A percentile compares a stretch with the other conserved stretches of the same genome.
phyloP scores from a whole-genome alignment of 2,888 invertebrate species.

The Mamestra brassicae region DNA sequence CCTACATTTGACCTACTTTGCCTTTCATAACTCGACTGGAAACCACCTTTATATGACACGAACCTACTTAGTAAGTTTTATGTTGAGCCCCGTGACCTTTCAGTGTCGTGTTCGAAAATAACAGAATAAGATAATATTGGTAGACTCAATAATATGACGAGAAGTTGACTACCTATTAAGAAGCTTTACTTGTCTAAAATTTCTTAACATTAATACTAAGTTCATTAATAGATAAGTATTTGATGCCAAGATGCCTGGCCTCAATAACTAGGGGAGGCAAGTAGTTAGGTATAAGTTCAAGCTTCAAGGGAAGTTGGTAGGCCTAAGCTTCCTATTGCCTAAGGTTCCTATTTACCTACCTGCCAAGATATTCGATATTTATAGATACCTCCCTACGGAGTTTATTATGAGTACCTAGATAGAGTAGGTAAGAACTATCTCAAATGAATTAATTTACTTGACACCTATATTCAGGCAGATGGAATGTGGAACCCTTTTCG shows the following conservation, averaged over 20 bases:
- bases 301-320: no score
- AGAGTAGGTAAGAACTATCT: no score
- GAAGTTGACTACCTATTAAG: background rate
- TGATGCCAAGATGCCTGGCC: no score
- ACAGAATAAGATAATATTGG: slow-evolving; percentile 2
- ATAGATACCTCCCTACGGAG: no score
- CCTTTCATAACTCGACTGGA: slow-evolving; percentile 45
- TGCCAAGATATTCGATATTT: no score
- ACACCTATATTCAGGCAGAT: no score
- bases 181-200: background rate
- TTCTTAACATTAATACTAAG: no score
- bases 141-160: background rate
- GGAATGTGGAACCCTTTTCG: slow-evolving; percentile 6
- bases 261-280: background rate
- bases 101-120: slow-evolving; percentile 23
- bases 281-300: background rate
- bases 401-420: no score
- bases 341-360: no score
- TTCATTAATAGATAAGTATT: no score
- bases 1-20: slow-evolving; percentile 55
- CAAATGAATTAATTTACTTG: no score
- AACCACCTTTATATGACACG: slow-evolving; percentile 47
- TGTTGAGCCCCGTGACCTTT: slow-evolving; percentile 39
- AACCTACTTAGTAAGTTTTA: slow-evolving; percentile 26
- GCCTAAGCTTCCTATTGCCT: no score